phyloP scores from a whole-genome alignment of 2,113 vertebrate genomes.

The Balaeniceps rex region DNA sequence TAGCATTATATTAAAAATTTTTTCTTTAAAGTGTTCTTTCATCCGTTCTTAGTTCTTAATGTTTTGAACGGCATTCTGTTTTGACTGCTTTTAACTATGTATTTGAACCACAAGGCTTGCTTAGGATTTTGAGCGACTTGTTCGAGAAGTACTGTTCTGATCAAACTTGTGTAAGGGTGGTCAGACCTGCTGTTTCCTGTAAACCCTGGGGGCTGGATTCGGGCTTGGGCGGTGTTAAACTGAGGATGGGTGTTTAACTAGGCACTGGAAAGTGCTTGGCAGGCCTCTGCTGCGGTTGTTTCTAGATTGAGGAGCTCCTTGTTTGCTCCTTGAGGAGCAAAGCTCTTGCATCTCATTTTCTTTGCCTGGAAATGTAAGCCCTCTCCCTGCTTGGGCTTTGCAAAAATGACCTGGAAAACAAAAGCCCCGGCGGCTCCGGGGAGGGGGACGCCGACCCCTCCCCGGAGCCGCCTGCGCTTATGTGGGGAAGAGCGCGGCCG shows the following conservation, averaged over 20 bases:
- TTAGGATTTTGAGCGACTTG: neutral
- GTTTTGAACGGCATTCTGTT: neutral
- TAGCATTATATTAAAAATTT: neutral
- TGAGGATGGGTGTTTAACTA: neutral
- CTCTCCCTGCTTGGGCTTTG: neutral
- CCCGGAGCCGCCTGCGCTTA: neutral
- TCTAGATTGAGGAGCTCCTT: neutral
- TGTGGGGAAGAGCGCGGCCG: neutral
- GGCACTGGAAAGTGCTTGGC: neutral
- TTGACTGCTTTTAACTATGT: neutral
- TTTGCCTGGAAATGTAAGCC: neutral
- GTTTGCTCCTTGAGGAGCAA: neutral
- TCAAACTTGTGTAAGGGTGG: no score
- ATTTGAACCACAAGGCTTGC: neutral
- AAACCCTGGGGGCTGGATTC: neutral
- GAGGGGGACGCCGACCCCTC: neutral
- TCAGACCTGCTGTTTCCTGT: neutral
- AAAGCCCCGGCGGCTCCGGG: rapidly evolving
- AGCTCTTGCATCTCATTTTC: neutral
- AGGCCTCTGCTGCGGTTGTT: neutral
- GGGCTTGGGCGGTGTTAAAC: neutral
- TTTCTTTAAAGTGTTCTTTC: neutral
- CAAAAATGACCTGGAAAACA: neutral
- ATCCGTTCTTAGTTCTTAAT: neutral
- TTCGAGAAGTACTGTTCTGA: neutral